Evolutionary conservation across 37 sponge, comb jelly and placozoan genomes (phyloP).

Genomic region (Amphimedon queenslandica): DNA sequence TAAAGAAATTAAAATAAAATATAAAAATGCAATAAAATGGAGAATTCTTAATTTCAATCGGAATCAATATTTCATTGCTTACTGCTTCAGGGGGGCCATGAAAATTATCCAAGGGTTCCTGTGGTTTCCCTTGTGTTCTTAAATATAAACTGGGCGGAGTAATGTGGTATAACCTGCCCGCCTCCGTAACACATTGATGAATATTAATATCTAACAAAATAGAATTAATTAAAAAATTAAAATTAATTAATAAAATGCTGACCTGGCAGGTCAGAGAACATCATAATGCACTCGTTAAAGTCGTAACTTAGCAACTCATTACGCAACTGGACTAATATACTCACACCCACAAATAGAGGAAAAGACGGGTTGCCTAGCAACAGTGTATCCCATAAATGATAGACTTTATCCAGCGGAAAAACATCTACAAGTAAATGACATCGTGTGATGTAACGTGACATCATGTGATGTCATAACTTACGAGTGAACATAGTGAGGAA

Average conservation of each 20-base stretch:
- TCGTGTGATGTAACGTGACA: neutral
- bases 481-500: constrained; percentile 99
- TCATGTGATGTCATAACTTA: constrained; percentile 31
- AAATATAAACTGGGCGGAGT: constrained; percentile 73
- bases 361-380: constrained; percentile 83
- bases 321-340: constrained; percentile 85
- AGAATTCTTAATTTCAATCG: no score
- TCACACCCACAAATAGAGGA: constrained; percentile 89
- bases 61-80: no score
- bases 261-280: constrained; percentile 99
- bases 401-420: constrained; percentile 91
- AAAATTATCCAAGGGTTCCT: constrained; percentile 47
- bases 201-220: constrained; percentile 72
- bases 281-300: constrained; percentile 98
- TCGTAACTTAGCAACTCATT: constrained; percentile 69
- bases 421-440: constrained; percentile 60
- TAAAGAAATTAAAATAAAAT: no score
- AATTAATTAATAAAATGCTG: neutral
- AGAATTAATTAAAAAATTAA: neutral
- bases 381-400: constrained; percentile 93
- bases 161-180: constrained; percentile 35
- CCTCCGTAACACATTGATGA: constrained; percentile 64
- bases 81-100: neutral
- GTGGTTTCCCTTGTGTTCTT: constrained; percentile 50
- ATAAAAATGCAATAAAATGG: no score